A percentile compares a stretch with the other conserved stretches of the same genome.
phyloP scores from a whole-genome alignment of 2,113 vertebrate species.

The rat (Rattus norvegicus) region GRCr8 NC_086032.1:21903001-21903500 shows the following conservation, averaged over 20 bases:
- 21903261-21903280: constrained; percentile 8
- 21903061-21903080: constrained; percentile 15
- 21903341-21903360: neutral
- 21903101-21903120: neutral
- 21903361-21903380: neutral
- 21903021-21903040: neutral
- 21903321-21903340: constrained; percentile 15
- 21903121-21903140: neutral
- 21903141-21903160: neutral
- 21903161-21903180: neutral
- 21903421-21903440: neutral
- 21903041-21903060: neutral
- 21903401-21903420: constrained; percentile 2
- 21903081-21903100: neutral
- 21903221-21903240: neutral
- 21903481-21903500: neutral
- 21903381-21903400: neutral
- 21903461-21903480: neutral
- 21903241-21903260: neutral
- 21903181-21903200: neutral
- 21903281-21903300: neutral
- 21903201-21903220: neutral
- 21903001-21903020: neutral
- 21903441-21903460: neutral
- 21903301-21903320: neutral